Conservation (phyloP, 2,888 invertebrate genomes). For the Arctia plantaginis region DNA sequence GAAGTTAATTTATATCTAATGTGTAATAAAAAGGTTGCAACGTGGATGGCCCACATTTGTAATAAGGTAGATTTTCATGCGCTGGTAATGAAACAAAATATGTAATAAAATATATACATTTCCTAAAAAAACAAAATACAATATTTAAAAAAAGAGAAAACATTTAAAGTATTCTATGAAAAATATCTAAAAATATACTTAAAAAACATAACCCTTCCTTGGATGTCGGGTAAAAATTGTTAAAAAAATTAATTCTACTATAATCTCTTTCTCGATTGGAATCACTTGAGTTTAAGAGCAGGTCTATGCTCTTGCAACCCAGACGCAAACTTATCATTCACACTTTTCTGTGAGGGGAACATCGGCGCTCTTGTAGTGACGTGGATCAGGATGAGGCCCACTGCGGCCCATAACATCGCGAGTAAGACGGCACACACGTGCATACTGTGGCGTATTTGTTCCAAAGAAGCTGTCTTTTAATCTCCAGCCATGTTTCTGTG, state of each 20-base stretch:
- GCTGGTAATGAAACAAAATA: background rate
- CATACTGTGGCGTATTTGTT: conserved; percentile 43
- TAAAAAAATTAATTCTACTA: background rate
- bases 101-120: background rate
- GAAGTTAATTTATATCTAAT: too few relatives aligned
- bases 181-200: background rate
- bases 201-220: background rate
- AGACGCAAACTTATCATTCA: background rate
- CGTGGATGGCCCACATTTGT: too few relatives aligned
- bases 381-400: conserved; percentile 64
- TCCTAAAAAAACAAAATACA: background rate
- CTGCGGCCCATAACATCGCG: conserved; percentile 54
- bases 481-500: conserved; percentile 65
- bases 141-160: background rate
- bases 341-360: conserved; percentile 8
- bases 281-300: background rate
- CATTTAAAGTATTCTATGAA: background rate
- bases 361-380: conserved; percentile 48
- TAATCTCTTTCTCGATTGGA: background rate
- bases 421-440: conserved; percentile 57
- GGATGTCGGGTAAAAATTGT: background rate
- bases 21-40: too few relatives aligned
- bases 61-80: too few relatives aligned
- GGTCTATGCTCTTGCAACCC: background rate
- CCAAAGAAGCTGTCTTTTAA: conserved; percentile 58